A percentile compares a stretch with the other conserved stretches of the same genome.
Evolutionary conservation across 2,113 vertebrate genomes (phyloP).

Genomic region (Hiodon alosoides): DNA sequence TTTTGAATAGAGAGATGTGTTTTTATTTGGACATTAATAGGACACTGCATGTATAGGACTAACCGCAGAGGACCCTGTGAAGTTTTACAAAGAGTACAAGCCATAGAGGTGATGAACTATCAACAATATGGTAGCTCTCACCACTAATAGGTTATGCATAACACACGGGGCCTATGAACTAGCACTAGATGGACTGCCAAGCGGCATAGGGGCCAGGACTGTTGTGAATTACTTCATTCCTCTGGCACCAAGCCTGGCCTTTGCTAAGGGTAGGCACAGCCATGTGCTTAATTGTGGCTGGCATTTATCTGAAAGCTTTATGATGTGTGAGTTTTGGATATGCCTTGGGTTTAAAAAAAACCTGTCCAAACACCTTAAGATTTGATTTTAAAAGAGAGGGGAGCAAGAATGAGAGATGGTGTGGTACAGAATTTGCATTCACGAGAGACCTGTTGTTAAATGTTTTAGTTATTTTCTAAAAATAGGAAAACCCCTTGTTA

Average conservation of each 20-base stretch:
- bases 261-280: constrained; percentile 11
- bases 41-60: background rate
- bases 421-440: background rate
- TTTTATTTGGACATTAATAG: no score
- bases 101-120: background rate
- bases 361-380: background rate
- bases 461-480: background rate
- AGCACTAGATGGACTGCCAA: constrained; percentile 2
- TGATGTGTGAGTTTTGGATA: constrained; percentile 25
- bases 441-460: background rate
- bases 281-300: constrained; percentile 12
- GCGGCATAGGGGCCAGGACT: background rate
- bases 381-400: background rate
- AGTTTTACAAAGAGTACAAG: background rate
- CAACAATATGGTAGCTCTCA: background rate
- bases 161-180: background rate
- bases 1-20: no score
- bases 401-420: background rate
- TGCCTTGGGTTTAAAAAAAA: background rate
- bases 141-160: no score
- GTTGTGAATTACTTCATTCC: constrained; percentile 13
- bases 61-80: background rate
- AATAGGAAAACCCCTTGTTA: background rate
- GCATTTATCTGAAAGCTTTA: constrained; percentile 20
- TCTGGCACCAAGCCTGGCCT: constrained; percentile 8